Evolutionary conservation across 2,888 invertebrate genomes (phyloP).

Genomic region (Galerucella nymphaeae): DNA sequence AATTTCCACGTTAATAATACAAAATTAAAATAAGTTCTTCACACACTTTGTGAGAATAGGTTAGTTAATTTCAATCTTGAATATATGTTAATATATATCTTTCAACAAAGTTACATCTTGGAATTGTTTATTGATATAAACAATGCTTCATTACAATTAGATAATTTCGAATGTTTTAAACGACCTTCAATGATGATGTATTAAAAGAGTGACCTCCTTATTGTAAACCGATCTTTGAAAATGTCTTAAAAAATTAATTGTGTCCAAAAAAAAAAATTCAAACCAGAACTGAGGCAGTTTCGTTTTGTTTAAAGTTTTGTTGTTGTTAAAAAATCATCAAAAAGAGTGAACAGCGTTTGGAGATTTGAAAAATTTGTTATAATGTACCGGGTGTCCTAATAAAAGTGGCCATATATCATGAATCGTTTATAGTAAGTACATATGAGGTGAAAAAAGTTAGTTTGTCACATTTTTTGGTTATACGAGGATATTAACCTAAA

Average conservation of each 20-base stretch:
- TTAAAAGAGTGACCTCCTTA: not conserved
- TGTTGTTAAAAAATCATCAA: too few species aligned
- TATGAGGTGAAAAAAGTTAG: too few species aligned
- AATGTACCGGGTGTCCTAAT: too few species aligned
- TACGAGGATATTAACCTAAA: not conserved
- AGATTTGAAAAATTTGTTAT: too few species aligned
- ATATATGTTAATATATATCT: too few species aligned
- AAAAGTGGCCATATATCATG: too few species aligned
- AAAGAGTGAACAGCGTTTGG: too few species aligned
- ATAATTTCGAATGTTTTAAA: not conserved
- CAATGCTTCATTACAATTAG: conserved; percentile 8
- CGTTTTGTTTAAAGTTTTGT: too few species aligned
- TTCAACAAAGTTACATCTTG: not conserved
- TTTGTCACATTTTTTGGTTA: not conserved
- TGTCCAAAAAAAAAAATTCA: too few species aligned
- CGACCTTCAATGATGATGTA: not conserved
- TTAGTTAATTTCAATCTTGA: too few species aligned
- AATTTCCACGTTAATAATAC: not conserved
- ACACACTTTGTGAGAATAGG: not conserved
- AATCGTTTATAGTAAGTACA: too few species aligned
- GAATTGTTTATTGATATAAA: conserved; percentile 1
- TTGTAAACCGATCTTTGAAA: not conserved
- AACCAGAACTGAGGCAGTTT: too few species aligned
- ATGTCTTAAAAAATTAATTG: not conserved
- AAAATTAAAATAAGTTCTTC: not conserved